Conservation (phyloP, 2,797 vertebrate genomes). For the Gadopsis bispinosus region DNA sequence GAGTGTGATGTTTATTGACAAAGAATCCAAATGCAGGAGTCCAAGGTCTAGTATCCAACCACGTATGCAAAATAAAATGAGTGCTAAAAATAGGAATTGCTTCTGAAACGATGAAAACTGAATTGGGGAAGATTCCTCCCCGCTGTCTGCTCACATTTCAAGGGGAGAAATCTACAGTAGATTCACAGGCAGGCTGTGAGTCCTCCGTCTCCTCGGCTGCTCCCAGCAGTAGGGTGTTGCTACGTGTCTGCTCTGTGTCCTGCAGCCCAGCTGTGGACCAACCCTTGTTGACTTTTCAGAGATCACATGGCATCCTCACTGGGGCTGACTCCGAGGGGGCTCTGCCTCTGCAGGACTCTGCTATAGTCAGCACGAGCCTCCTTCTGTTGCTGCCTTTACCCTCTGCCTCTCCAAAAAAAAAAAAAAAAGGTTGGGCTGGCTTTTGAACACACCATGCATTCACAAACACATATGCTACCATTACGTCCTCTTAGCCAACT, state of each 20-base stretch:
- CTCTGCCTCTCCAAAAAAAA: neutral
- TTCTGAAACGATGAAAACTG: slow-evolving; percentile 24
- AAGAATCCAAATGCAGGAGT: slow-evolving; percentile 28
- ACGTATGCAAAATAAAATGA: slow-evolving; percentile 28
- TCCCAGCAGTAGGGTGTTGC: slow-evolving; percentile 84
- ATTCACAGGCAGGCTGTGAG: slow-evolving; percentile 52
- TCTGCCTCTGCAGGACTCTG: slow-evolving; percentile 67
- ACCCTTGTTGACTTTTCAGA: slow-evolving; percentile 86
- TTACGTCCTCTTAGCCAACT: slow-evolving; percentile 12
- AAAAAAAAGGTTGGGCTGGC: slow-evolving; percentile 12
- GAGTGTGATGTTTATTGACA: slow-evolving; percentile 25
- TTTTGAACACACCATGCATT: slow-evolving; percentile 55
- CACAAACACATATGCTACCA: slow-evolving; percentile 11
- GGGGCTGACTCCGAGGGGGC: slow-evolving; percentile 64
- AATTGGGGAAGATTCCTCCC: slow-evolving; percentile 31
- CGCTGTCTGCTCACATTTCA: slow-evolving; percentile 44
- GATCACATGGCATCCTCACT: slow-evolving; percentile 85
- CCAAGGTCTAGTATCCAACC: slow-evolving; percentile 3
- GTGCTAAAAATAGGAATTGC: slow-evolving; percentile 30
- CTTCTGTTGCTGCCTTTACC: neutral
- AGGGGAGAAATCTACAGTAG: slow-evolving; percentile 40
- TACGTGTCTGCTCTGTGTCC: slow-evolving; percentile 78
- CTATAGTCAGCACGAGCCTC: slow-evolving; percentile 73
- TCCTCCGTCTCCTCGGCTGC: slow-evolving; percentile 60
- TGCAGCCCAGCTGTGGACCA: slow-evolving; percentile 82